Percentiles rank a stretch among this genome's conserved stretches.
phyloP scores from a whole-genome alignment of 2,888 invertebrate genomes.

The Allophyes oxyacanthae region DNA sequence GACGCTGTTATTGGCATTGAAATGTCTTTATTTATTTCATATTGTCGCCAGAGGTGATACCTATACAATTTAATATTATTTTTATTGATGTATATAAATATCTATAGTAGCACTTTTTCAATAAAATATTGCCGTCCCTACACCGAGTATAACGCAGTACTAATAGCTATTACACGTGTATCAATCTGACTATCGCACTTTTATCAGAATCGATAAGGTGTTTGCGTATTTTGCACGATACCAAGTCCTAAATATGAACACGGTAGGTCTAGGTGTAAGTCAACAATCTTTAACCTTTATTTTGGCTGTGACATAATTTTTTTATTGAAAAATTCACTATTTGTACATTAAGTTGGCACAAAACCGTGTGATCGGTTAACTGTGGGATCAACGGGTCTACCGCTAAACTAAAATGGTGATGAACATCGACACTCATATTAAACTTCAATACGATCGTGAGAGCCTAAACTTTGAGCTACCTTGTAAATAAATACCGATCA shows the following conservation, averaged over 20 bases:
- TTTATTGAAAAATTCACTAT: too few relatives aligned
- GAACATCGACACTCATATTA: too few relatives aligned
- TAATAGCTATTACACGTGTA: conserved; percentile 44
- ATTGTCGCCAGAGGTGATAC: conserved; percentile 39
- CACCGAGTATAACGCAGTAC: conserved; percentile 37
- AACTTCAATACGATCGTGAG: too few relatives aligned
- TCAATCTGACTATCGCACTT: conserved; percentile 40
- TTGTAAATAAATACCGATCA: too few relatives aligned
- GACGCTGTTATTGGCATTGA: conserved; percentile 47
- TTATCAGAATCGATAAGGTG: conserved; percentile 55
- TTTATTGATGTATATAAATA: conserved; percentile 9
- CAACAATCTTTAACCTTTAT: neutral
- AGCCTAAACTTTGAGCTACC: too few relatives aligned
- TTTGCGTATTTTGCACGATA: conserved; percentile 43
- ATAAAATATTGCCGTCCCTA: conserved; percentile 5
- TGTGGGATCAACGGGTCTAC: too few relatives aligned
- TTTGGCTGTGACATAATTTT: neutral
- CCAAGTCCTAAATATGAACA: conserved; percentile 7
- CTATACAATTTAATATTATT: too few relatives aligned
- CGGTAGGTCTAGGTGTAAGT: too few relatives aligned
- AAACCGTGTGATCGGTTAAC: too few relatives aligned
- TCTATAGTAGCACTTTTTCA: conserved; percentile 3
- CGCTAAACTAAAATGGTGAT: too few relatives aligned
- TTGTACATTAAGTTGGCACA: too few relatives aligned
- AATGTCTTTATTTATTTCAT: conserved; percentile 42